Conservation (phyloP, 2,888 invertebrate species). For the Dynastes grantii region DNA sequence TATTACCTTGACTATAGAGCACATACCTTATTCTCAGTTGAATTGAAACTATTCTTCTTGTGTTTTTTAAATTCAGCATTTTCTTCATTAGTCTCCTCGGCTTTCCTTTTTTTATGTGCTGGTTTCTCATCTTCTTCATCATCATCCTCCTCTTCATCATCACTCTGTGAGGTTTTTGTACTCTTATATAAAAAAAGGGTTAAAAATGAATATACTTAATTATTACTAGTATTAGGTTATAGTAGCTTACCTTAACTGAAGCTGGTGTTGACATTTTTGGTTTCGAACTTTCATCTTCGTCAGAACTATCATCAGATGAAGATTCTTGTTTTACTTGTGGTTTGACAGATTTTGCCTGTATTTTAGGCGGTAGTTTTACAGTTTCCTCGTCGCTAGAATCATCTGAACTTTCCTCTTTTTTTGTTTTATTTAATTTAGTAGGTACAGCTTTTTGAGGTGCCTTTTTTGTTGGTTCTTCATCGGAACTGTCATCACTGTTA, state of each 20-base stretch:
- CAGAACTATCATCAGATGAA: conserved; percentile 52
- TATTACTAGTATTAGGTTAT: neutral
- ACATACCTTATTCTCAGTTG: conserved; percentile 63
- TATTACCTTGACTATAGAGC: neutral
- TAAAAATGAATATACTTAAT: too few species aligned
- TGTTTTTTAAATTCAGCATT: conserved; percentile 47
- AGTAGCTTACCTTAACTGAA: conserved; percentile 43
- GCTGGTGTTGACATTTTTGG: conserved; percentile 52
- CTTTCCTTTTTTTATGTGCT: conserved; percentile 69
- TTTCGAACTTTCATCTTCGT: conserved; percentile 57
- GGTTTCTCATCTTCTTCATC: conserved; percentile 56
- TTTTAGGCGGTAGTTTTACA: conserved; percentile 35
- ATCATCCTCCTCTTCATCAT: conserved; percentile 58
- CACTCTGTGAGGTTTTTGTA: conserved; percentile 65
- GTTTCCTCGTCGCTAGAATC: conserved; percentile 56
- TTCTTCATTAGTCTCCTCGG: conserved; percentile 59
- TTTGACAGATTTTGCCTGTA: conserved; percentile 45
- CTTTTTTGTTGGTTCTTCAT: conserved; percentile 60
- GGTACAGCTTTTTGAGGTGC: conserved; percentile 52
- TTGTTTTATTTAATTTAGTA: conserved; percentile 52
- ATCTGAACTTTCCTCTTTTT: conserved; percentile 57
- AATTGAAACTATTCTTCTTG: conserved; percentile 73
- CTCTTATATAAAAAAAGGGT: conserved; percentile 48
- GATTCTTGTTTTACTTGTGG: conserved; percentile 54
- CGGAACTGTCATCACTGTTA: conserved; percentile 66